Evolutionary conservation across 1,140 invertebrate genomes (phyloP).

Genomic region (Uloborus diversus): DNA sequence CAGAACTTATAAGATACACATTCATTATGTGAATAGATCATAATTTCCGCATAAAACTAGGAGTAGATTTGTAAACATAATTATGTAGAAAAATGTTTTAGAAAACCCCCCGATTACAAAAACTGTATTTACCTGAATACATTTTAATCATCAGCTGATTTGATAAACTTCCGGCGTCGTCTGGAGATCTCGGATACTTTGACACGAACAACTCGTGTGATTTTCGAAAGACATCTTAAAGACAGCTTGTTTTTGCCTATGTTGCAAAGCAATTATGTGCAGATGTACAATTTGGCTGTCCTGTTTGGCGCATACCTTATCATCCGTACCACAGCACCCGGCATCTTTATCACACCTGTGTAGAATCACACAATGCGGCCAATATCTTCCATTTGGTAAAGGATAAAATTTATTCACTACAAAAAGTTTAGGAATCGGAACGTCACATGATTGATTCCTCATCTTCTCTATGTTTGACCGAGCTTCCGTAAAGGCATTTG

Average conservation of each 20-base stretch:
- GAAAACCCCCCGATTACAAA: too few species aligned
- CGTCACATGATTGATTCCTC: background rate
- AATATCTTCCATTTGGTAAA: background rate
- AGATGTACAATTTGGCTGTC: conserved; percentile 20
- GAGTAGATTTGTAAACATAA: too few species aligned
- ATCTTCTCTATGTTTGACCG: conserved; percentile 13
- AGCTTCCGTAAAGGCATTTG: background rate
- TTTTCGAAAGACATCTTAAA: conserved; percentile 23
- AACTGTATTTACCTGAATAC: too few species aligned
- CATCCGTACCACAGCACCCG: conserved; percentile 26
- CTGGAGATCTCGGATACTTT: background rate
- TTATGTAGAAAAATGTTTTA: too few species aligned
- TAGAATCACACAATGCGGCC: conserved; percentile 31
- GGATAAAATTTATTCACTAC: conserved; percentile 1
- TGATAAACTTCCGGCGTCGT: too few species aligned
- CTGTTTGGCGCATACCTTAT: background rate
- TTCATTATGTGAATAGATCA: too few species aligned
- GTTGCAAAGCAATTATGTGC: conserved; percentile 2
- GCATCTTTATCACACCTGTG: conserved; percentile 34
- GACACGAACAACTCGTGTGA: conserved; percentile 33
- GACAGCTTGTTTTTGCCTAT: background rate
- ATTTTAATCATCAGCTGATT: too few species aligned
- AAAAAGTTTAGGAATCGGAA: conserved; percentile 31
- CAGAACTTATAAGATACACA: too few species aligned
- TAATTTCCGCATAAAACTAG: too few species aligned